These are phyloP conservation scores for Anguilla rostrata DNA, from an alignment of 2,113 vertebrate genomes.

Conservation along the genomic window DNA sequence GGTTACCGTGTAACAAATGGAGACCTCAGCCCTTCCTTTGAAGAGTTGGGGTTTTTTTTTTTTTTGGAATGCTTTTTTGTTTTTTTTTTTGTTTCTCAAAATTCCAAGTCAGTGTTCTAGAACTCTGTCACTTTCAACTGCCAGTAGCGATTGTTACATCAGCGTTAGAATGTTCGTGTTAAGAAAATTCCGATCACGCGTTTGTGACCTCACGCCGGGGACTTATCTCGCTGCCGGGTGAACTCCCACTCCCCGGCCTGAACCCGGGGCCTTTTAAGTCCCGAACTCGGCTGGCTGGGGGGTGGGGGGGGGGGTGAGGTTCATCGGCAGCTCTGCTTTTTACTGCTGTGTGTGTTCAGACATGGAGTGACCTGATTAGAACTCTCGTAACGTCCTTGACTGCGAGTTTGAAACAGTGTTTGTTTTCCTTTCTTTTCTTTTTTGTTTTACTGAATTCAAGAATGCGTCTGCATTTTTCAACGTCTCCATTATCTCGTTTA, in stretches of 20 bases:
- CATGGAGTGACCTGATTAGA: slow-evolving; percentile 15
- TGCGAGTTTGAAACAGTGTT: slow-evolving; percentile 8
- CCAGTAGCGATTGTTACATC: too few species aligned
- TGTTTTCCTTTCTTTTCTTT: neutral
- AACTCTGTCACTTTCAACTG: too few species aligned
- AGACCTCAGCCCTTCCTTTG: neutral
- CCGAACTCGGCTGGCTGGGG: neutral
- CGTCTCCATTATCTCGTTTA: too few species aligned
- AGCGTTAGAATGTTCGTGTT: too few species aligned
- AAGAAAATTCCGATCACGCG: too few species aligned
- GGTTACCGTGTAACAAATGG: slow-evolving; percentile 17
- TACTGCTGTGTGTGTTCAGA: slow-evolving; percentile 21
- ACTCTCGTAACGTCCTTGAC: neutral
- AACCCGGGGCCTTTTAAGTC: slow-evolving; percentile 16
- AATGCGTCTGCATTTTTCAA: neutral
- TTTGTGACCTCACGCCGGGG: neutral
- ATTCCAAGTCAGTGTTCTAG: too few species aligned
- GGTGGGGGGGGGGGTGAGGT: slow-evolving; percentile 3
- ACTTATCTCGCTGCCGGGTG: slow-evolving; percentile 24
- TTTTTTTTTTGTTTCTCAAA: too few species aligned
- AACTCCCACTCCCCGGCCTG: slow-evolving; percentile 4
- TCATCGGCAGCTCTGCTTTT: slow-evolving; percentile 7
- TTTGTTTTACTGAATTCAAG: neutral
- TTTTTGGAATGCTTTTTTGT: too few species aligned
- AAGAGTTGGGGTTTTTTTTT: too few species aligned